Conservation (phyloP, 1,140 invertebrate genomes). For the Panagrolaimus sp. region DNA sequence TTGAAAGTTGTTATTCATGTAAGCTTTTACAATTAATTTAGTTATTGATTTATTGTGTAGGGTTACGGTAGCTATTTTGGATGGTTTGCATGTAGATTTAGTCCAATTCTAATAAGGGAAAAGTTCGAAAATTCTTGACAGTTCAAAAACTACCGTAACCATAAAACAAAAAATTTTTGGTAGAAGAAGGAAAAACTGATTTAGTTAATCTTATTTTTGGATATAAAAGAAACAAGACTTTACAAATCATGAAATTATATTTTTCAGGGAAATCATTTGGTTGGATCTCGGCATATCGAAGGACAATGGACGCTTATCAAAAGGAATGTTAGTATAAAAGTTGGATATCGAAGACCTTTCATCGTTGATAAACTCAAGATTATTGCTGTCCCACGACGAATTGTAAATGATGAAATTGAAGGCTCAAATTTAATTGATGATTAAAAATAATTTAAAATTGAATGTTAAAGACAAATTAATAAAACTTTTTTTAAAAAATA, state of each 20-base stretch:
- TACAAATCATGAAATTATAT: no score
- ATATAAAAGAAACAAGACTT: no score
- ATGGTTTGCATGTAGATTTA: no score
- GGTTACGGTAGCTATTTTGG: no score
- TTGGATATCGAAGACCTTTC: neutral
- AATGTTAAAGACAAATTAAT: no score
- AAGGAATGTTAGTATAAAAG: conserved; percentile 9
- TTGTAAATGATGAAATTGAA: neutral
- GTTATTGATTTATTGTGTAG: no score
- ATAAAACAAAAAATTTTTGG: no score
- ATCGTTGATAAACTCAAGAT: conserved; percentile 8
- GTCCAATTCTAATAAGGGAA: no score
- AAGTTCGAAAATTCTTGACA: neutral
- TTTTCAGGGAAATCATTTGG: neutral
- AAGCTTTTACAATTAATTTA: neutral
- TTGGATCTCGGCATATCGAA: conserved; percentile 8
- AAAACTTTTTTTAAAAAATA: no score
- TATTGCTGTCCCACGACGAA: conserved; percentile 1
- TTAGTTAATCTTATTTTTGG: no score
- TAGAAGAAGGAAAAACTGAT: no score
- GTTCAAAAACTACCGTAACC: neutral
- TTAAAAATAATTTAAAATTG: no score
- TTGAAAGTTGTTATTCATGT: conserved; percentile 6
- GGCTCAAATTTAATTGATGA: neutral
- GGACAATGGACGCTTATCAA: conserved; percentile 7